phyloP scores from a whole-genome alignment of 2,113 vertebrate genomes.

The Chascanopsetta lugubris region DNA sequence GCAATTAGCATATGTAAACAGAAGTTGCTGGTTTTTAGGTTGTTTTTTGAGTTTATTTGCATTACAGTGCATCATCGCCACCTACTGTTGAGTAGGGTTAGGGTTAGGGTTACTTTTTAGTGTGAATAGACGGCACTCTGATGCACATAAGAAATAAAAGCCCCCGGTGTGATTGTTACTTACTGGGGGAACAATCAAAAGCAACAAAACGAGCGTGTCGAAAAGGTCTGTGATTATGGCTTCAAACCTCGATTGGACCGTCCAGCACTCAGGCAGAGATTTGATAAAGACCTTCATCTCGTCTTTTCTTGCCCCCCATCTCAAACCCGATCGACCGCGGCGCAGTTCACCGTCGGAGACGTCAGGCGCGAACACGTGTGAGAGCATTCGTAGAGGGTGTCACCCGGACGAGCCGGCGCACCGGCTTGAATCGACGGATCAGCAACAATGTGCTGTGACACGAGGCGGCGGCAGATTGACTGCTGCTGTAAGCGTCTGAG shows the following conservation, averaged over 20 bases:
- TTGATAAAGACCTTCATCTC: conserved; percentile 16
- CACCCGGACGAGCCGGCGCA: too few relatives aligned
- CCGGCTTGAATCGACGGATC: conserved; percentile 50
- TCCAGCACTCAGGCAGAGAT: neutral
- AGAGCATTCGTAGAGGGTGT: conserved; percentile 43
- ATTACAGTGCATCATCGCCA: too few relatives aligned
- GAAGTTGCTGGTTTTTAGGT: too few relatives aligned
- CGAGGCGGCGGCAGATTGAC: conserved; percentile 54
- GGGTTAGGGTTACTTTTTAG: too few relatives aligned
- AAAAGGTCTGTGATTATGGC: neutral
- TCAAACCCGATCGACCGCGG: conserved; percentile 3
- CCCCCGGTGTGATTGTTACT: neutral
- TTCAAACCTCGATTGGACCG: neutral
- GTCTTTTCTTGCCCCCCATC: conserved; percentile 16
- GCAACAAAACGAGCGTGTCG: too few relatives aligned
- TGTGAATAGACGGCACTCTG: too few relatives aligned
- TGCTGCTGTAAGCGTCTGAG: conserved; percentile 55
- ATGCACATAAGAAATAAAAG: too few relatives aligned
- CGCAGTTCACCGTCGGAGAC: neutral
- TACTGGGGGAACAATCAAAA: rapidly evolving
- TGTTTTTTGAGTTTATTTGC: too few relatives aligned
- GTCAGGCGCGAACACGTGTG: conserved; percentile 29
- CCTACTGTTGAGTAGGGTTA: too few relatives aligned
- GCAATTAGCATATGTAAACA: too few relatives aligned
- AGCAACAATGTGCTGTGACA: conserved; percentile 63